Evolutionary conservation across 64 coral and sea anemone species (phyloP).

Genomic region (Exaiptasia diaphana): DNA sequence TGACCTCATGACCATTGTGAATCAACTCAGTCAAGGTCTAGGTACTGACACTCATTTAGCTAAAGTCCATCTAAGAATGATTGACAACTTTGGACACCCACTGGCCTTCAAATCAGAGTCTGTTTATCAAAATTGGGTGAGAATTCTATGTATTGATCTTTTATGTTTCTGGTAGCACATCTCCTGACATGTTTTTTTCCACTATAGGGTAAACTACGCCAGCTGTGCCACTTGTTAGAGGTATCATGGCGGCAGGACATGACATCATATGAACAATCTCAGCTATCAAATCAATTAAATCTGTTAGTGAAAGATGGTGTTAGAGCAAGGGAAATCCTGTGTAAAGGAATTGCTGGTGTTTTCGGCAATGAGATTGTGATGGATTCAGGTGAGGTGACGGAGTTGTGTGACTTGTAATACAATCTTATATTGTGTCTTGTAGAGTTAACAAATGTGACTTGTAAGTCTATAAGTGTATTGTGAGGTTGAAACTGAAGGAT

Average conservation of each 20-base stretch:
- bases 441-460: not conserved
- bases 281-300: not conserved
- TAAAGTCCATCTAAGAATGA: not conserved
- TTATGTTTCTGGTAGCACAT: not conserved
- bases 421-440: too few relatives aligned
- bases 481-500: too few relatives aligned
- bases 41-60: slow-evolving; percentile 31
- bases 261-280: not conserved
- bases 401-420: not conserved
- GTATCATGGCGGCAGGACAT: not conserved
- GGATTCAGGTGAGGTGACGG: not conserved
- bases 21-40: slow-evolving; percentile 6
- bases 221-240: not conserved
- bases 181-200: not conserved
- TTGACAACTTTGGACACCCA: slow-evolving; percentile 26
- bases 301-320: not conserved
- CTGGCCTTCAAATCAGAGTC: slow-evolving; percentile 19
- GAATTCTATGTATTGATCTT: not conserved
- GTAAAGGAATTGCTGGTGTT: not conserved
- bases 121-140: slow-evolving; percentile 34
- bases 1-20: slow-evolving; percentile 43
- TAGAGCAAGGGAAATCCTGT: not conserved
- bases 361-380: not conserved
- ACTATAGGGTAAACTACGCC: not conserved
- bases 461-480: too few relatives aligned